Conservation (phyloP, 2,113 vertebrate genomes). For the Trematocara marginatum region DNA sequence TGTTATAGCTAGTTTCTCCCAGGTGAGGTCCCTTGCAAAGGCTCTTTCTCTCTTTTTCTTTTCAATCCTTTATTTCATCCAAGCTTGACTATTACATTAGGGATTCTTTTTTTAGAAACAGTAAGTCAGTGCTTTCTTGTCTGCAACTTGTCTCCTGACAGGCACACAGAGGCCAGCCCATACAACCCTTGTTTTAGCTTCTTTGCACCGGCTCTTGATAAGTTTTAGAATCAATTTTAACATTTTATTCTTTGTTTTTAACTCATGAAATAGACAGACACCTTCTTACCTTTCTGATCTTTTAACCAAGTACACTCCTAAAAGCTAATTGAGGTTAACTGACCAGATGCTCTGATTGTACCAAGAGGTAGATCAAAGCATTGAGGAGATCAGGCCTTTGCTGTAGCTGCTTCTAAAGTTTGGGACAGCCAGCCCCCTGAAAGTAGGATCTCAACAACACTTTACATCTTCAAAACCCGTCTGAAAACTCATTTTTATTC, state of each 20-base stretch:
- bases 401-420: neutral
- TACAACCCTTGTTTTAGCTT: neutral
- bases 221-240: neutral
- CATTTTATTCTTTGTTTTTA: neutral
- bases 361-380: neutral
- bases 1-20: neutral
- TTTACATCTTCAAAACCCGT: neutral
- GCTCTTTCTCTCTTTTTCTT: neutral
- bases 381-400: neutral
- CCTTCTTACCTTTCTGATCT: neutral
- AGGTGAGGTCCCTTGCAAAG: neutral
- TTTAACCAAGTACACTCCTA: neutral
- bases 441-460: neutral
- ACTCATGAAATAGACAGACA: neutral
- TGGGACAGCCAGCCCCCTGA: neutral
- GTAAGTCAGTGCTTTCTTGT: neutral
- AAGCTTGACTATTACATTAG: neutral
- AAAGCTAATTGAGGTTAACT: neutral
- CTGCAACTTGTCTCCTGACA: neutral
- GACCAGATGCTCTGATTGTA: neutral
- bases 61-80: neutral
- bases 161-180: neutral
- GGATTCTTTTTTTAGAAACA: neutral
- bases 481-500: neutral
- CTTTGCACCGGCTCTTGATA: neutral